Conservation (phyloP, 2,113 vertebrate genomes). For the Mormyrus lacerda region DNA sequence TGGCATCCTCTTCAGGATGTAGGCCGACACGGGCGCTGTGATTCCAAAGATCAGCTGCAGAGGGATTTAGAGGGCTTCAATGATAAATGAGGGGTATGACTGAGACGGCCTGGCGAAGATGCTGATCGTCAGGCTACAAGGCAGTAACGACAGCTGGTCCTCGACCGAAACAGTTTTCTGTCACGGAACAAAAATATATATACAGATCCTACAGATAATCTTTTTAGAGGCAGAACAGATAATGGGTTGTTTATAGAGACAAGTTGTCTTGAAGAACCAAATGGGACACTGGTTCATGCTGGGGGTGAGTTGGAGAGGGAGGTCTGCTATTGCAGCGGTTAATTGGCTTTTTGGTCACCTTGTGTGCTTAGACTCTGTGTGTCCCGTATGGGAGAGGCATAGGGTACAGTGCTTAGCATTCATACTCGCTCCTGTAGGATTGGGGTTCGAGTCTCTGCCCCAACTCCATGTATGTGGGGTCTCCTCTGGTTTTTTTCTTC, state of each 20-base stretch:
- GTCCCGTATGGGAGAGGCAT: neutral
- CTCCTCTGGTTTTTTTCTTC: neutral
- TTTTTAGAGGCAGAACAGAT: neutral
- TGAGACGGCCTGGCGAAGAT: neutral
- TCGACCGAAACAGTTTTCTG: neutral
- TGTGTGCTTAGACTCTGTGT: neutral
- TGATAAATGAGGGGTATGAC: neutral
- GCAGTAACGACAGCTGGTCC: neutral
- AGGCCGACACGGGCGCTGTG: neutral
- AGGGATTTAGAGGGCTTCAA: neutral
- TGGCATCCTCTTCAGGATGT: neutral
- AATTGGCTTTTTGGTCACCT: neutral
- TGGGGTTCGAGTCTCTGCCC: neutral
- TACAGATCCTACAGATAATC: neutral
- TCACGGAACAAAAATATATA: neutral
- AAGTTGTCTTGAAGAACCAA: neutral
- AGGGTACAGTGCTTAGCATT: neutral
- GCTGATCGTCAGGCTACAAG: neutral
- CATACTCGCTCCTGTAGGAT: neutral
- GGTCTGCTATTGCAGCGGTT: neutral
- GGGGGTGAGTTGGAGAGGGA: neutral
- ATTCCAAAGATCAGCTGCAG: neutral
- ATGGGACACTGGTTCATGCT: neutral
- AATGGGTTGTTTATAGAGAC: conserved; percentile 4
- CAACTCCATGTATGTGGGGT: neutral